Evolutionary conservation across 1,140 invertebrate species (phyloP).

Genomic region (Hycleus cichorii): DNA sequence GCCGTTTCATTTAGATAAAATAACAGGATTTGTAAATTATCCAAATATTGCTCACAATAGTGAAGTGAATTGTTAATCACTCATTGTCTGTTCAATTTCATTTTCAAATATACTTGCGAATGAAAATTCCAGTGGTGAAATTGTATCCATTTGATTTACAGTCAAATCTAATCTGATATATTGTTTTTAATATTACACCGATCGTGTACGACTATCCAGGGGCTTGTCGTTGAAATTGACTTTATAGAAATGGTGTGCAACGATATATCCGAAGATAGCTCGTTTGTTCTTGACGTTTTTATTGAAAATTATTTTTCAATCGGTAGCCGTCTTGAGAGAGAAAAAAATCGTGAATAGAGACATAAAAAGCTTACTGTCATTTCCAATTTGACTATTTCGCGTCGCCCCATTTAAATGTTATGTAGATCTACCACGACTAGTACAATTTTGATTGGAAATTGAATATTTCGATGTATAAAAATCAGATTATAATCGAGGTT

Average conservation of each 20-base stretch:
- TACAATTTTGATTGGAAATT: neutral
- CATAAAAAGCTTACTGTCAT: constrained; percentile 30
- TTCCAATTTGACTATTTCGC: constrained; percentile 24
- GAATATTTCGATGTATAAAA: constrained; percentile 21
- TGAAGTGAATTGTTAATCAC: no score
- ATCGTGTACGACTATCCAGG: constrained; percentile 5
- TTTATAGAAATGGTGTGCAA: constrained; percentile 16
- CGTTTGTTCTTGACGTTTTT: constrained; percentile 30
- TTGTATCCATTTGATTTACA: no score
- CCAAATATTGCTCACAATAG: no score
- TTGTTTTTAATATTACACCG: constrained; percentile 11
- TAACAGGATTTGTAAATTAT: no score
- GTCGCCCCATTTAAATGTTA: no score
- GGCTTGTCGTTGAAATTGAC: constrained; percentile 10
- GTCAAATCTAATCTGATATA: constrained; percentile 4
- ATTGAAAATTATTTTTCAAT: constrained; percentile 33
- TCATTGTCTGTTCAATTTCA: no score
- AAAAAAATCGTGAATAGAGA: constrained; percentile 21
- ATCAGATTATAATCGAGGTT: constrained; percentile 18
- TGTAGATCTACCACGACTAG: no score
- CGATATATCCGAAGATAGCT: constrained; percentile 23
- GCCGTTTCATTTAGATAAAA: no score
- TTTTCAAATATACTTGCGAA: no score
- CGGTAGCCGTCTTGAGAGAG: constrained; percentile 7
- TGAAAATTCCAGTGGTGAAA: no score